Evolutionary conservation across 2,888 invertebrate genomes (phyloP).

Genomic region (Thecophora atra): DNA sequence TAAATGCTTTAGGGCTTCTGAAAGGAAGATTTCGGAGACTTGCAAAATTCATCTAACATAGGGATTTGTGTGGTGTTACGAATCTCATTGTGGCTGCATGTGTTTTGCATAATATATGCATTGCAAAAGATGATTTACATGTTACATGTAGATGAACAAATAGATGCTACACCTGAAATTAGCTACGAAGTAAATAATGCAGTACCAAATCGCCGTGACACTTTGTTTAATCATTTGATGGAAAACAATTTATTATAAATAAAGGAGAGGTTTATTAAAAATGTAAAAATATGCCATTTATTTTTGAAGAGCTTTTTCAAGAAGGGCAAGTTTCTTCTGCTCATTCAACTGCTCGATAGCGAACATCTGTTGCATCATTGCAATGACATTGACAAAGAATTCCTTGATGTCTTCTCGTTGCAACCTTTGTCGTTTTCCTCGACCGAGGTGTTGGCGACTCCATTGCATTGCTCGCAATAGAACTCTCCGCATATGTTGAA

Average conservation of each 20-base stretch:
- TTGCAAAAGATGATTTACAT: conserved; percentile 28
- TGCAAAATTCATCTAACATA: conserved; percentile 46
- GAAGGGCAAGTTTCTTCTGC: conserved; percentile 5
- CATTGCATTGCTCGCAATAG: background rate
- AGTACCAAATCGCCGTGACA: conserved; percentile 12
- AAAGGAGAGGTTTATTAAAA: conserved; percentile 11
- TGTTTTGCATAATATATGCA: conserved; percentile 47
- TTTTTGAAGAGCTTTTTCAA: background rate
- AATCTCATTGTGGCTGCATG: conserved; percentile 46
- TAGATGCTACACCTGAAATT: background rate
- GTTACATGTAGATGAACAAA: conserved; percentile 5
- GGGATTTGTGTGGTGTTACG: conserved; percentile 39
- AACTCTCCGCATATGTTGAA: background rate
- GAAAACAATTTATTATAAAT: conserved; percentile 18
- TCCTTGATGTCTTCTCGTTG: conserved; percentile 1
- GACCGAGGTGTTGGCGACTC: background rate
- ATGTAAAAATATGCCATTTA: background rate
- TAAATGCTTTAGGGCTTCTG: conserved; percentile 52
- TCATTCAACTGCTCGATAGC: background rate
- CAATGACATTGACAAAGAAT: background rate
- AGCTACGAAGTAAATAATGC: background rate
- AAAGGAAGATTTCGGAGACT: conserved; percentile 52
- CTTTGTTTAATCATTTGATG: conserved; percentile 20
- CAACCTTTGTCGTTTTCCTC: background rate
- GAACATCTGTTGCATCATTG: conserved; percentile 10